These are phyloP conservation scores for Rhynchophorus ferrugineus DNA, from an alignment of 1,140 invertebrate genomes.

Conservation along the genomic window DNA sequence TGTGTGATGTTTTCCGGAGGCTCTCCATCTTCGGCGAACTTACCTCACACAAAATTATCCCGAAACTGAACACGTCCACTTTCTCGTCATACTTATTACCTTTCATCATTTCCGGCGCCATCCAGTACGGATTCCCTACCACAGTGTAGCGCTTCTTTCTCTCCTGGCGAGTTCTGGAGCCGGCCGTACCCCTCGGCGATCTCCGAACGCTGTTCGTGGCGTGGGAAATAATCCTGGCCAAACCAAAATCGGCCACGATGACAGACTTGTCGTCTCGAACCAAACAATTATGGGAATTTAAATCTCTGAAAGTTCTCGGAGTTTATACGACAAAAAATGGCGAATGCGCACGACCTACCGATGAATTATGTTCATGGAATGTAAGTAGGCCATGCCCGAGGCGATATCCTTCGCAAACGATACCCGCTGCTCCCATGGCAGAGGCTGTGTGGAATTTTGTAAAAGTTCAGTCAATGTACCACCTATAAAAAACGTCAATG, in stretches of 20 bases:
- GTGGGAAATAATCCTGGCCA: slow-evolving; percentile 79
- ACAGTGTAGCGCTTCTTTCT: slow-evolving; percentile 67
- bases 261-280: slow-evolving; percentile 79
- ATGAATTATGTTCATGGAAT: slow-evolving; percentile 91
- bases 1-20: no score
- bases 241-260: slow-evolving; percentile 90
- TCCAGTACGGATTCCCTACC: slow-evolving; percentile 95
- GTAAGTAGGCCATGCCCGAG: slow-evolving; percentile 87
- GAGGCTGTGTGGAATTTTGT: slow-evolving; percentile 57
- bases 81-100: slow-evolving; percentile 94
- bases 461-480: slow-evolving; percentile 75
- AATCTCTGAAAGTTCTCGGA: slow-evolving; percentile 47
- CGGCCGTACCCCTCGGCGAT: slow-evolving; percentile 21
- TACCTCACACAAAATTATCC: slow-evolving; percentile 92
- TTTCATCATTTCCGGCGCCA: slow-evolving; percentile 97
- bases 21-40: no score
- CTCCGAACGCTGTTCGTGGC: slow-evolving; percentile 40
- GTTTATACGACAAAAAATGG: not conserved
- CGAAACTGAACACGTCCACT: slow-evolving; percentile 95
- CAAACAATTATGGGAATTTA: slow-evolving; percentile 94
- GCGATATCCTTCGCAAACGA: slow-evolving; percentile 87
- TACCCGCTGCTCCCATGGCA: slow-evolving; percentile 77
- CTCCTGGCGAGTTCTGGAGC: slow-evolving; percentile 47
- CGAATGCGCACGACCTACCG: slow-evolving; percentile 39
- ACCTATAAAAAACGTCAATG: slow-evolving; percentile 46